A percentile compares a stretch with the other conserved stretches of the same genome.
Conservation (phyloP, 1,140 invertebrate genomes). For the Holotrichia oblita region DNA sequence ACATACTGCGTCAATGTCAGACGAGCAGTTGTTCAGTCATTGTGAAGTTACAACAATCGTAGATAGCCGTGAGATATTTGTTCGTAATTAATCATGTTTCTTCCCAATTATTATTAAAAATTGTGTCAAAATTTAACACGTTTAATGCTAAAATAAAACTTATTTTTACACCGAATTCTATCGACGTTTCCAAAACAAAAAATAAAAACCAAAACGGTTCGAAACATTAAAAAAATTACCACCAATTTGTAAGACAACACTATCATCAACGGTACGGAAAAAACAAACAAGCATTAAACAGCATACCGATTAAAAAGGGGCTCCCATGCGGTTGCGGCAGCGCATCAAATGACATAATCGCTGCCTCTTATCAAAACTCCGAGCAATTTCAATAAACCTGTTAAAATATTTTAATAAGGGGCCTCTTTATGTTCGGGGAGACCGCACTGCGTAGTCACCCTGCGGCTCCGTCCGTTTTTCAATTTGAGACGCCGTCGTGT, state of each 20-base stretch:
- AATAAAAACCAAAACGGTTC: no score
- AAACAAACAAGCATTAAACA: not conserved
- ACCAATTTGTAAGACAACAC: not conserved
- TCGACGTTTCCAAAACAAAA: no score
- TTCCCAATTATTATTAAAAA: no score
- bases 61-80: no score
- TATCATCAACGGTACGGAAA: not conserved
- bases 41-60: no score
- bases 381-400: constrained; percentile 20
- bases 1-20: no score
- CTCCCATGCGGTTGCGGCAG: not conserved
- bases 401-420: constrained; percentile 14
- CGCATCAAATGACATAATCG: not conserved
- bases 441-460: not conserved
- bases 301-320: not conserved
- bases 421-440: not conserved
- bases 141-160: no score
- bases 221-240: not conserved
- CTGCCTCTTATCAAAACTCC: not conserved
- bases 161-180: no score
- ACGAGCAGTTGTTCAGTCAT: no score
- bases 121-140: no score
- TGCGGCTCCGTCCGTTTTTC: not conserved
- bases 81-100: no score
- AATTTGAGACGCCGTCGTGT: constrained; percentile 1